Evolutionary conservation across 2,113 vertebrate genomes (phyloP).

Genomic region (Microcebus tavaratra): DNA sequence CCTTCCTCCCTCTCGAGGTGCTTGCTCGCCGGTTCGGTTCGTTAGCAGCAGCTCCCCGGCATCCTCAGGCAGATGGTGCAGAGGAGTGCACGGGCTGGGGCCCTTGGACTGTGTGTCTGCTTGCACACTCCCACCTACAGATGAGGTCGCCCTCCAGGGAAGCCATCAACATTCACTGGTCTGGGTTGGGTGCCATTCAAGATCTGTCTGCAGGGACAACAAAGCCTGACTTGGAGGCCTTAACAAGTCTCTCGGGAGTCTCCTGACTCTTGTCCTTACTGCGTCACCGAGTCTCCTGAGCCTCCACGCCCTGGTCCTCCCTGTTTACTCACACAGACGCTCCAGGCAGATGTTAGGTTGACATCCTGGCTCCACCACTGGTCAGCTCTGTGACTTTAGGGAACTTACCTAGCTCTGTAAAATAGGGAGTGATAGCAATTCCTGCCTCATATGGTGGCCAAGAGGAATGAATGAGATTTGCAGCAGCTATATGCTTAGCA

Average conservation of each 20-base stretch:
- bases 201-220: neutral
- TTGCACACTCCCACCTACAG: rapidly evolving
- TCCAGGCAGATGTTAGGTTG: neutral
- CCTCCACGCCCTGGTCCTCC: neutral
- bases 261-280: neutral
- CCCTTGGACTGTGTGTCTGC: neutral
- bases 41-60: neutral
- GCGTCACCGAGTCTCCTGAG: neutral
- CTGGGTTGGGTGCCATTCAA: neutral
- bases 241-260: constrained; percentile 27
- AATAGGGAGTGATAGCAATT: neutral
- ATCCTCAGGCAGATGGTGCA: neutral
- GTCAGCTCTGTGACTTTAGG: neutral
- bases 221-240: neutral
- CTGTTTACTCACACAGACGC: neutral
- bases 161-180: neutral
- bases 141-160: neutral
- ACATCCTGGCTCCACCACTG: neutral
- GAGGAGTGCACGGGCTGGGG: neutral
- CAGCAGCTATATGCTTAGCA: neutral
- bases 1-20: neutral
- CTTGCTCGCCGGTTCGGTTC: neutral
- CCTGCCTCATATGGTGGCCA: neutral
- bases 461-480: neutral
- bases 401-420: neutral